Base-by-base conservation (phyloP, 1,140 invertebrate species). In the Macrosteles quadrilineatus region DNA sequence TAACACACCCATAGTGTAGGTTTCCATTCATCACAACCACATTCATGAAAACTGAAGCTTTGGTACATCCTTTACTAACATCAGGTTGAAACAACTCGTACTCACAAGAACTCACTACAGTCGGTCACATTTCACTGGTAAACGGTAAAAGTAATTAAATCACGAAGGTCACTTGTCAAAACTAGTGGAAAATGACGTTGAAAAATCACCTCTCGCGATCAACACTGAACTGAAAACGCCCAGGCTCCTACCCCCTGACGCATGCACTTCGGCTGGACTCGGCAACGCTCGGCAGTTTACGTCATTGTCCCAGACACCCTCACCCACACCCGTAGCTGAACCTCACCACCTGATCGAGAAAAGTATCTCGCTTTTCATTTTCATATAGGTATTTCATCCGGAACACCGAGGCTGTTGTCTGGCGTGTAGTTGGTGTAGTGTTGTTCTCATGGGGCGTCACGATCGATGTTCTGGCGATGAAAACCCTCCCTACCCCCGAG, bases 211-310 rank as follows among this genome's bases (percentile, higher is more conserved):
- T 4, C 55, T 30, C 55, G 55, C 55, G 55, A 59, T 27, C 55
- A 27, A 59, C 55, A 59, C 55, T 59, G 23, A n/a, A 59, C 55
- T 59, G 55, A 59, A 59, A 59, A 59, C 55, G 55, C 55, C 55
- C 55, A 59, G 55, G 55, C 55, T 14, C 3, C 55, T 27, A 29
- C 55, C 55, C 55, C 55, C 27, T 59, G 55, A 59, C 55, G 55
- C 55, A 59, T 59, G 27, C 55, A 59, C 55, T 59, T 59, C 55
- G 55, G 55, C 2, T 11, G 21, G 12, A 14, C 9, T 59, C 55
- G 55, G 55, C 25, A 11, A 2, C 55, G 27, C 55, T 59, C 55
- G 55, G 55, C 21, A 6, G 55, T 25, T 30, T 59, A 14, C 55
- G 55, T 25, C 55, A 9, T 25, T 59, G 55, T n/a, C 55, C 47